phyloP scores from a whole-genome alignment of 2,888 invertebrate genomes.

The Microplitis deprimator region DNA sequence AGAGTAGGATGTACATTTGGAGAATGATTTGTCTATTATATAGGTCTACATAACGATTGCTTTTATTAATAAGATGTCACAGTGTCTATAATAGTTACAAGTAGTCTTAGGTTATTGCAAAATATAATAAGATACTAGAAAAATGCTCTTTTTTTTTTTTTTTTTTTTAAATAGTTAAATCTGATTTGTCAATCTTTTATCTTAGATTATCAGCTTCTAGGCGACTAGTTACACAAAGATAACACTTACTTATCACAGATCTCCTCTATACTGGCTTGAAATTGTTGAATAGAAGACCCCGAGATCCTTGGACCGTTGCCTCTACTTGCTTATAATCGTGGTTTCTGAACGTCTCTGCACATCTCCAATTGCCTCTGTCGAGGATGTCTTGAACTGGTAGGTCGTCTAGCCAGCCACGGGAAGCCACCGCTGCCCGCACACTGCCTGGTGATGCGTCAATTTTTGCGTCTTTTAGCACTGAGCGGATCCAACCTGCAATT shows the following conservation, averaged over 20 bases:
- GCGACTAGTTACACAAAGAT: neutral
- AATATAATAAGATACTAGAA: no score
- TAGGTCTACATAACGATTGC: neutral
- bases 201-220: neutral
- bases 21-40: neutral
- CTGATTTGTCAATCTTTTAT: neutral
- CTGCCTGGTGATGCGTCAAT: conserved; percentile 47
- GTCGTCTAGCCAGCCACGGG: conserved; percentile 28
- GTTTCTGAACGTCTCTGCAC: conserved; percentile 35
- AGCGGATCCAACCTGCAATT: conserved; percentile 47
- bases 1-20: neutral
- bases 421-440: conserved; percentile 50
- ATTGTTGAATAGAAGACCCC: neutral
- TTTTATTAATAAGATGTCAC: no score
- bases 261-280: neutral
- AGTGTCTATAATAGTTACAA: no score
- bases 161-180: no score
- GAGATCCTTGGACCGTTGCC: no score
- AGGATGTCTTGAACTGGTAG: conserved; percentile 33
- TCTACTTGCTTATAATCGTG: conserved; percentile 28
- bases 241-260: neutral
- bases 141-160: no score
- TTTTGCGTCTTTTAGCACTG: conserved; percentile 46
- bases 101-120: no score
- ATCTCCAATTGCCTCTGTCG: conserved; percentile 37